A percentile compares a stretch with the other conserved stretches of the same genome.
These are phyloP conservation scores for Erythrocercus mccallii DNA, from an alignment of 2,113 vertebrate species.

Conservation along the genomic window DNA sequence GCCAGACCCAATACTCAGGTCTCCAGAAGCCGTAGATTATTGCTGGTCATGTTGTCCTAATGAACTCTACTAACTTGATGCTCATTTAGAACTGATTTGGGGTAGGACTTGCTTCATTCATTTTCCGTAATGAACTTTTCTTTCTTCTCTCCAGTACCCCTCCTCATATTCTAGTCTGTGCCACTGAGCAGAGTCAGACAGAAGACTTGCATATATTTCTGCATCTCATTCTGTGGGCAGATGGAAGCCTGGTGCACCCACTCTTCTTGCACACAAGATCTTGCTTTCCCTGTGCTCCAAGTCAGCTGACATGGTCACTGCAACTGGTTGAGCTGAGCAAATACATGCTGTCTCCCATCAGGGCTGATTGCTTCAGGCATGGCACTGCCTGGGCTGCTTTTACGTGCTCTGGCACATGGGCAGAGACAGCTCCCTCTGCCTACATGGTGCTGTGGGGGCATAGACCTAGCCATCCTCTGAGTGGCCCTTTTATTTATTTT, in stretches of 20 bases:
- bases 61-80: neutral
- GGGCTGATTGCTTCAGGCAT: neutral
- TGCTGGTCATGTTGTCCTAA: neutral
- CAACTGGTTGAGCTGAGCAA: neutral
- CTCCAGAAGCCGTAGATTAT: neutral
- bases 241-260: neutral
- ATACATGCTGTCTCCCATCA: neutral
- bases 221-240: neutral
- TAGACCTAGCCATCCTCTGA: neutral
- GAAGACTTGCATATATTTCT: neutral
- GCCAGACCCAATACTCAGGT: neutral
- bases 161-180: neutral
- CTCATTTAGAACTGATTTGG: neutral
- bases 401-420: neutral
- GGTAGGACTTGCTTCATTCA: neutral
- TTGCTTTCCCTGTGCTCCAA: neutral
- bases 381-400: neutral
- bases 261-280: neutral
- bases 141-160: neutral
- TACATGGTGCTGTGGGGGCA: neutral
- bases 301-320: neutral
- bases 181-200: neutral
- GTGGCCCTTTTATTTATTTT: neutral
- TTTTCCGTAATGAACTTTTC: neutral
- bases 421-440: neutral